Evolutionary conservation across 2,797 vertebrate species (phyloP).

Genomic region (Molossus molossus): DNA sequence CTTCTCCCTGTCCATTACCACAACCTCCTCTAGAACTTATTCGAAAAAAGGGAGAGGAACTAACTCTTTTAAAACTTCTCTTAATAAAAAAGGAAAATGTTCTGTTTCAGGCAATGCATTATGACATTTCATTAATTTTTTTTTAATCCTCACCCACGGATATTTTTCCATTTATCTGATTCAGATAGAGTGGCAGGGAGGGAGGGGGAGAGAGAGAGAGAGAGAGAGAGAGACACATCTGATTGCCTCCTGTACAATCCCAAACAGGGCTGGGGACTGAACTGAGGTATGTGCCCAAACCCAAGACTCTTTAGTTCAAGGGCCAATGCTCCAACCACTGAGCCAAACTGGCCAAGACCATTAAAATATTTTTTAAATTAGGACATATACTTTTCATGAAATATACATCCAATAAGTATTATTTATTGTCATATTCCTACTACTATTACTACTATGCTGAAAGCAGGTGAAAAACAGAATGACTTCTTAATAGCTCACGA

Average conservation of each 20-base stretch:
- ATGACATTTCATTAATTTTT: not conserved
- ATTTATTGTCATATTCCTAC: not conserved
- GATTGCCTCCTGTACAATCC: no score
- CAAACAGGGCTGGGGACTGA: no score
- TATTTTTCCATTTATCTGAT: no score
- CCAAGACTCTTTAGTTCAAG: no score
- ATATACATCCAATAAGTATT: not conserved
- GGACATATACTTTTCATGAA: not conserved
- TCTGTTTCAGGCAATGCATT: not conserved
- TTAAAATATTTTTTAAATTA: constrained; percentile 21
- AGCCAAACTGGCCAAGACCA: no score
- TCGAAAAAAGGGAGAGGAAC: constrained; percentile 7
- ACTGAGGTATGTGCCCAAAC: no score
- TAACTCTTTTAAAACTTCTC: constrained; percentile 43
- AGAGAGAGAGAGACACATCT: no score
- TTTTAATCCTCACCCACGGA: no score
- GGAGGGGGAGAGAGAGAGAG: no score
- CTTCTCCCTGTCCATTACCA: not conserved
- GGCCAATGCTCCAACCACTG: no score
- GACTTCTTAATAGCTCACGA: not conserved
- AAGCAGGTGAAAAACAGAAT: constrained; percentile 18
- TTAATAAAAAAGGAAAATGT: constrained; percentile 18
- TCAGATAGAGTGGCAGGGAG: no score
- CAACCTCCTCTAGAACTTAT: not conserved
- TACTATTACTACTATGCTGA: not conserved